Evolutionary conservation across 2,797 vertebrate genomes (phyloP).

Genomic region (Channallabes apus): DNA sequence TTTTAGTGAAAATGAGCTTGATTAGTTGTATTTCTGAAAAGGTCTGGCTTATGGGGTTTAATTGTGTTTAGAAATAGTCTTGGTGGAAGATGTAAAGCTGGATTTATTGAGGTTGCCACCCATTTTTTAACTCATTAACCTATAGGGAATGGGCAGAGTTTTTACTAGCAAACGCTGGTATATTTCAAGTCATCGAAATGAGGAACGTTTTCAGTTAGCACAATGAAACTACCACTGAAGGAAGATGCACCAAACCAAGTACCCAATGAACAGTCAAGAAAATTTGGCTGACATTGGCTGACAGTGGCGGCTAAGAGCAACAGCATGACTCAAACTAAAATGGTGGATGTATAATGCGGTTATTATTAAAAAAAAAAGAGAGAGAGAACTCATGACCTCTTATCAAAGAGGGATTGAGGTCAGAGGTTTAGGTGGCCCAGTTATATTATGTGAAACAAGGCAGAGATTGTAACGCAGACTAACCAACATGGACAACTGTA

Average conservation of each 20-base stretch:
- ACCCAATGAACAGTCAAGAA: not conserved
- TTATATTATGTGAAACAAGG: slow-evolving; percentile 19
- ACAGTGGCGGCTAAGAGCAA: not conserved
- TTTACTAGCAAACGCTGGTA: not conserved
- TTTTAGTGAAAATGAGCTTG: not conserved
- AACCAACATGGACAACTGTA: not conserved
- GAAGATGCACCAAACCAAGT: not conserved
- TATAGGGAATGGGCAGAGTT: too few species aligned
- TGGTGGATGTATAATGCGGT: not conserved
- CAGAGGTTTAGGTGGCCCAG: slow-evolving; percentile 4
- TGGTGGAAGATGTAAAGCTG: not conserved
- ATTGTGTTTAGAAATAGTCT: not conserved
- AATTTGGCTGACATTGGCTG: not conserved
- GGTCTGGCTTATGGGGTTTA: not conserved
- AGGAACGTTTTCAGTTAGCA: not conserved
- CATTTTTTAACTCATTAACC: not conserved
- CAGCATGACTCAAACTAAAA: slow-evolving; percentile 2
- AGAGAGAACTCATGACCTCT: not conserved
- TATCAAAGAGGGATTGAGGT: slow-evolving; percentile 18
- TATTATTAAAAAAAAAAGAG: not conserved
- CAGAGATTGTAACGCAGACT: not conserved
- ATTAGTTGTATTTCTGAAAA: not conserved
- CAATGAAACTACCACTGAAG: not conserved
- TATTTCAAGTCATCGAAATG: not conserved
- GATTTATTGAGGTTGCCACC: too few species aligned